phyloP scores from a whole-genome alignment of 2,888 invertebrate species.

The Thelaira solivaga region DNA sequence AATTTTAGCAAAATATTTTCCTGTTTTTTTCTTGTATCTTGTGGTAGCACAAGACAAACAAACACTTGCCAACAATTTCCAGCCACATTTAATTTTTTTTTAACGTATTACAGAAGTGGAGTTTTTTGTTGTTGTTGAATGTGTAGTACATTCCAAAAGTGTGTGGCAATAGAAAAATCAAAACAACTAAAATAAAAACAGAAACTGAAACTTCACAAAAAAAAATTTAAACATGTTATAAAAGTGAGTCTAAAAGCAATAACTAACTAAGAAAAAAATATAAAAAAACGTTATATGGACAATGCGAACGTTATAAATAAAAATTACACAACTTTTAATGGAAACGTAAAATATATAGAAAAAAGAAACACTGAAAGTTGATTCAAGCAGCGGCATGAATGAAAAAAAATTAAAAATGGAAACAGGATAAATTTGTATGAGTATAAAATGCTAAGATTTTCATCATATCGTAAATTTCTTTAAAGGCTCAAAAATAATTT shows the following conservation, averaged over 20 bases:
- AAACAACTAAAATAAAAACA: neutral
- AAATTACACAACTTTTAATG: constrained; percentile 45
- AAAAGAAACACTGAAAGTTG: neutral
- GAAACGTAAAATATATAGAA: neutral
- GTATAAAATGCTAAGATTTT: neutral
- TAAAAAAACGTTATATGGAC: constrained; percentile 18
- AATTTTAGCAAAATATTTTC: neutral
- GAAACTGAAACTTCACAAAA: neutral
- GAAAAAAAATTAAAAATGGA: neutral
- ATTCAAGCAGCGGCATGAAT: neutral
- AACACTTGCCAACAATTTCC: constrained; percentile 3
- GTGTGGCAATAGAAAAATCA: constrained; percentile 34
- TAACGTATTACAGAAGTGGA: neutral
- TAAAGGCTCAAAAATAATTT: too few species aligned
- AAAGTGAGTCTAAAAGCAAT: neutral
- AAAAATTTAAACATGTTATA: constrained; percentile 33
- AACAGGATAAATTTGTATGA: neutral
- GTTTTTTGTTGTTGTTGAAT: too few species aligned
- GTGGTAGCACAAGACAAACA: constrained; percentile 17
- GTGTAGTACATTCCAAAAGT: constrained; percentile 14
- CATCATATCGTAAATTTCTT: neutral
- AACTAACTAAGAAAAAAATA: neutral
- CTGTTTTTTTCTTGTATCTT: constrained; percentile 5
- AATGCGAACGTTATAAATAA: constrained; percentile 19
- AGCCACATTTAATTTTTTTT: neutral